A percentile compares a stretch with the other conserved stretches of the same genome.
Evolutionary conservation across 2,797 vertebrate genomes (phyloP).

Genomic region (Rhinogobio ventralis): DNA sequence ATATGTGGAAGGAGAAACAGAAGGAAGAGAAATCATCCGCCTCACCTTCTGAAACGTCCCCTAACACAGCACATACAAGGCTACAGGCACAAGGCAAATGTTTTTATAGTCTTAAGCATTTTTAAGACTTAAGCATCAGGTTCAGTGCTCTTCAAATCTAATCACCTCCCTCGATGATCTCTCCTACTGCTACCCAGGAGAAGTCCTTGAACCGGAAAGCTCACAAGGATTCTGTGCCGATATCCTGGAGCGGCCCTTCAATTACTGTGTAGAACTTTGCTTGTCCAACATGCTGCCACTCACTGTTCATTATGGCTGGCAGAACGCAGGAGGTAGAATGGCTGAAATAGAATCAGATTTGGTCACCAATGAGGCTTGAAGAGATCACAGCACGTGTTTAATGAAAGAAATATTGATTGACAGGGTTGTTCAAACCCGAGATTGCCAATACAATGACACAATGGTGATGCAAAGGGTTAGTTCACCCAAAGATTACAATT

Average conservation of each 20-base stretch:
- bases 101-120: conserved; percentile 78
- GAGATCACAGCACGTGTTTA: conserved; percentile 44
- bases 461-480: background rate
- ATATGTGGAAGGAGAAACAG: conserved; percentile 59
- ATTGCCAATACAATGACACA: background rate
- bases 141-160: conserved; percentile 77
- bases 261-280: conserved; percentile 49
- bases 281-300: conserved; percentile 30
- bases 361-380: conserved; percentile 49
- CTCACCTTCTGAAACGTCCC: conserved; percentile 53
- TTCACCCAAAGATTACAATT: background rate
- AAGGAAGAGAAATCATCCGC: conserved; percentile 65
- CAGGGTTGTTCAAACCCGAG: conserved; percentile 25
- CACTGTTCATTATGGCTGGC: conserved; percentile 36
- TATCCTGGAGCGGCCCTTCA: conserved; percentile 59
- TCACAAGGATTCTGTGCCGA: conserved; percentile 49
- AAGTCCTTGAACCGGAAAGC: conserved; percentile 71
- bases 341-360: conserved; percentile 34
- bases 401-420: conserved; percentile 49
- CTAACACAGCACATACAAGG: conserved; percentile 13
- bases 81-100: conserved; percentile 66
- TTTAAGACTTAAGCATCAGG: conserved; percentile 74
- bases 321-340: conserved; percentile 11
- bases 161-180: conserved; percentile 69
- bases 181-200: conserved; percentile 50